Evolutionary conservation across 2,113 vertebrate genomes (phyloP).

Genomic region (Paedocypris sp.): DNA sequence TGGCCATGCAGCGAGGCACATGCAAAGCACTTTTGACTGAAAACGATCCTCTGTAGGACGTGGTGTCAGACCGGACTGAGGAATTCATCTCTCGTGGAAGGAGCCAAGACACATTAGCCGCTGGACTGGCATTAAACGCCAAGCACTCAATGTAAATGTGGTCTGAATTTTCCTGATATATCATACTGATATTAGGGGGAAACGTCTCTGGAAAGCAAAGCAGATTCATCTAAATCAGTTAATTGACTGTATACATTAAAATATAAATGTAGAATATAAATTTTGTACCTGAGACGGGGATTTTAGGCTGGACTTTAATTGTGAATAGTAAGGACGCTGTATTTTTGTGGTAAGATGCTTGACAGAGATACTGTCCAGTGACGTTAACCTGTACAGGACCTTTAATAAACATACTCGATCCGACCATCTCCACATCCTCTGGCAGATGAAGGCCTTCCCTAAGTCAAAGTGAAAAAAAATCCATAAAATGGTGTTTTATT

Average conservation of each 20-base stretch:
- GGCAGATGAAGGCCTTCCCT: constrained; percentile 41
- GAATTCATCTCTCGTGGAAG: constrained; percentile 44
- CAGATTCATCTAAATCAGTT: constrained; percentile 10
- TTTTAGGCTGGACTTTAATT: constrained; percentile 39
- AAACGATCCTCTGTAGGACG: constrained; percentile 47
- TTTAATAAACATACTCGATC: constrained; percentile 34
- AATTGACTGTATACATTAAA: neutral
- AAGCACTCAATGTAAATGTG: constrained; percentile 47
- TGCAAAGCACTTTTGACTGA: constrained; percentile 46
- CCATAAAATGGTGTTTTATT: too few relatives aligned
- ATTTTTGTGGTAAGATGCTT: constrained; percentile 44
- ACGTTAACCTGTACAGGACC: constrained; percentile 34
- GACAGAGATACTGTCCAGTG: constrained; percentile 49
- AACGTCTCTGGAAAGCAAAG: constrained; percentile 31
- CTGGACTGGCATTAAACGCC: constrained; percentile 45
- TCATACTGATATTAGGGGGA: constrained; percentile 43
- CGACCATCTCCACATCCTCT: constrained; percentile 34
- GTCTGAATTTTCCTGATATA: constrained; percentile 33
- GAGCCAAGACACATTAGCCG: constrained; percentile 54
- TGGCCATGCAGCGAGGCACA: constrained; percentile 45
- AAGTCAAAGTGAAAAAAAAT: neutral
- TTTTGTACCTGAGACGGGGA: constrained; percentile 31
- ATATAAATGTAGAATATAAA: neutral
- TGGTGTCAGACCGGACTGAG: constrained; percentile 39
- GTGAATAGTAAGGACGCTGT: constrained; percentile 35